Percentiles rank a stretch among this genome's conserved stretches.
Conservation (phyloP, 2,888 invertebrate species). For the Pseudococcus longispinus region DNA sequence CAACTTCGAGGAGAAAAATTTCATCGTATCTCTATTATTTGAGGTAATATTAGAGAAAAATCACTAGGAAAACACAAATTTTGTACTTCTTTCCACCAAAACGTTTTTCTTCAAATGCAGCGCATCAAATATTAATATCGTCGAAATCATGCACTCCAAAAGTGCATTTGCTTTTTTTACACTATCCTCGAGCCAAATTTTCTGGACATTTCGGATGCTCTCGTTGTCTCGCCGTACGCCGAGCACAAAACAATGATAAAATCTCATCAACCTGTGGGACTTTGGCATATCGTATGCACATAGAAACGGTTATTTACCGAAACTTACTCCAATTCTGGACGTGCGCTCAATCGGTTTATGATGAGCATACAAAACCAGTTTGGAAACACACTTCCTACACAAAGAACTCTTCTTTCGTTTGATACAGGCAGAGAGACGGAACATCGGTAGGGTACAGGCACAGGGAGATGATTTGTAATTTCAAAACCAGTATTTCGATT, state of each 20-base stretch:
- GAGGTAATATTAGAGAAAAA: too few species aligned
- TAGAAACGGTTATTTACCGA: neutral
- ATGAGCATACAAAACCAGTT: neutral
- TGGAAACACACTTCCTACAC: conserved; percentile 4
- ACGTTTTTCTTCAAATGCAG: too few species aligned
- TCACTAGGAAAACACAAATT: too few species aligned
- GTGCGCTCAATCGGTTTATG: neutral
- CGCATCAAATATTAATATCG: too few species aligned
- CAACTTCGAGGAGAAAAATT: too few species aligned
- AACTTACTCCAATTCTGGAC: conserved; percentile 18
- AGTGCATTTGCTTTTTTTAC: too few species aligned
- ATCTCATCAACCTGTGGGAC: neutral
- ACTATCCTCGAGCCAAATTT: too few species aligned
- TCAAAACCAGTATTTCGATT: conserved; percentile 26
- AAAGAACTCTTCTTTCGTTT: neutral
- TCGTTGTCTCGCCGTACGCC: too few species aligned
- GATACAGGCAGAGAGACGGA: neutral
- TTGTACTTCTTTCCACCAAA: too few species aligned
- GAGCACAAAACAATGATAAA: neutral
- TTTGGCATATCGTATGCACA: neutral
- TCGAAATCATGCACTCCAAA: too few species aligned
- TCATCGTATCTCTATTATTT: too few species aligned
- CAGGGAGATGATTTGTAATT: conserved; percentile 2
- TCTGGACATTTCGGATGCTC: too few species aligned
- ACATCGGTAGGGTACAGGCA: neutral